Evolutionary conservation across 2,888 invertebrate species (phyloP).

Genomic region (Dendrolimus houi): DNA sequence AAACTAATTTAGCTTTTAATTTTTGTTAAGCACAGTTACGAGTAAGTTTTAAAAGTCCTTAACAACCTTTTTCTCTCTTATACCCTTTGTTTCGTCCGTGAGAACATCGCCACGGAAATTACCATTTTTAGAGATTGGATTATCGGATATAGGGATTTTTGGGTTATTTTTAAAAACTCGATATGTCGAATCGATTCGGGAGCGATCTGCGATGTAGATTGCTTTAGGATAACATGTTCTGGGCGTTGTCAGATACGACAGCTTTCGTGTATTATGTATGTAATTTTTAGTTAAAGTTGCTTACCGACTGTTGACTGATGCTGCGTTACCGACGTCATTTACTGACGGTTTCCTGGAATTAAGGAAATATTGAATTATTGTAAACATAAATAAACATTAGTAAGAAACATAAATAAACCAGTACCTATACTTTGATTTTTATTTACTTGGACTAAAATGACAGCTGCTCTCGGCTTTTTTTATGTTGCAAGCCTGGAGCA

Average conservation of each 20-base stretch:
- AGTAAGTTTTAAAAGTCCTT: too few species aligned
- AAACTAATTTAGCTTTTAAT: too few species aligned
- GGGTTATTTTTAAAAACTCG: constrained; percentile 41
- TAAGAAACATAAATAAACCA: too few species aligned
- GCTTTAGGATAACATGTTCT: constrained; percentile 49
- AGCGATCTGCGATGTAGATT: constrained; percentile 41
- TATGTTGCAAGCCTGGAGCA: too few species aligned
- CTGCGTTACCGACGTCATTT: constrained; percentile 89
- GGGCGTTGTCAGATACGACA: constrained; percentile 29
- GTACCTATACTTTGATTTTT: too few species aligned
- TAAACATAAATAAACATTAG: too few species aligned
- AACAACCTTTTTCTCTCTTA: constrained; percentile 46
- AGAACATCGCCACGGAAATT: constrained; percentile 63
- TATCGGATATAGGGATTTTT: constrained; percentile 40
- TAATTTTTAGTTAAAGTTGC: constrained; percentile 41
- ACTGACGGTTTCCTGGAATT: constrained; percentile 90
- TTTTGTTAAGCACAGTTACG: too few species aligned
- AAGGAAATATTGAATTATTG: constrained; percentile 14
- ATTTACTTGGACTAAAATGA: too few species aligned
- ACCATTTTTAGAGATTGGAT: constrained; percentile 73
- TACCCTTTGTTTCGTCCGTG: constrained; percentile 64
- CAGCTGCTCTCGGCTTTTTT: too few species aligned
- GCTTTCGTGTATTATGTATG: too few species aligned
- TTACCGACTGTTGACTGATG: constrained; percentile 93
- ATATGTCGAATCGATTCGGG: constrained; percentile 40